Conservation (phyloP, 2,888 invertebrate species). For the Mesorhabditis spiculigera region DNA sequence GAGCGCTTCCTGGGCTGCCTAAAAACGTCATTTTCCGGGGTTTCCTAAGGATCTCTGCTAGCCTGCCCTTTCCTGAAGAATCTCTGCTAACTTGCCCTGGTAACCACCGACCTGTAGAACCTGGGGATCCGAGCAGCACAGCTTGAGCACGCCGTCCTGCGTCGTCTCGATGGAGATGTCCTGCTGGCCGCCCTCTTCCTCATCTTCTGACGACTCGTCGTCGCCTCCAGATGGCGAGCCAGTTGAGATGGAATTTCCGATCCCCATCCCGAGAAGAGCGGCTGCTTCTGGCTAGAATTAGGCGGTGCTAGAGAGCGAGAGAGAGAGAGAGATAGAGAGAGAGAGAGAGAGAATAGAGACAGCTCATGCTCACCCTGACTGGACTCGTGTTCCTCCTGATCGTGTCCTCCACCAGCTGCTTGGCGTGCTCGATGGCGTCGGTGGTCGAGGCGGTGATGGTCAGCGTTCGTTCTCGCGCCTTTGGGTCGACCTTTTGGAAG, state of each 20-base stretch:
- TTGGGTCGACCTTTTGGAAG: conserved; percentile 88
- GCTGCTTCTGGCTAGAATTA: conserved; percentile 7
- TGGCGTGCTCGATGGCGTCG: conserved; percentile 86
- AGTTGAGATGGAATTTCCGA: conserved; percentile 8
- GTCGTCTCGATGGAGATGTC: conserved; percentile 48
- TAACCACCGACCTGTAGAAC: conserved; percentile 27
- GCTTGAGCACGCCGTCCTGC: conserved; percentile 46
- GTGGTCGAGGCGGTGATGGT: conserved; percentile 91
- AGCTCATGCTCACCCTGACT: conserved; percentile 17
- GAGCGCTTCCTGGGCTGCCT: conserved; percentile 51
- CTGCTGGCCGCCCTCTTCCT: conserved; percentile 21
- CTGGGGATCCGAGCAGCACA: conserved; percentile 49
- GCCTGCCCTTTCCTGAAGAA: no score
- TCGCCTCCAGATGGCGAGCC: conserved; percentile 12
- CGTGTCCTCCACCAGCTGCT: conserved; percentile 88
- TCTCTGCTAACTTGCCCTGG: no score
- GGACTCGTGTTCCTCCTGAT: conserved; percentile 85
- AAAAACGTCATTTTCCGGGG: neutral
- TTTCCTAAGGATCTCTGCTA: no score
- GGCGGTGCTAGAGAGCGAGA: neutral
- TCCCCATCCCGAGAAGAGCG: neutral
- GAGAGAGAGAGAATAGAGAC: neutral
- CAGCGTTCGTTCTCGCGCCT: conserved; percentile 87
- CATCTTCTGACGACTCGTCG: conserved; percentile 22
- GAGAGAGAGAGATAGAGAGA: neutral